Base-by-base conservation (phyloP, 1,140 invertebrate species). In the Protaetia brevitarsis region DNA sequence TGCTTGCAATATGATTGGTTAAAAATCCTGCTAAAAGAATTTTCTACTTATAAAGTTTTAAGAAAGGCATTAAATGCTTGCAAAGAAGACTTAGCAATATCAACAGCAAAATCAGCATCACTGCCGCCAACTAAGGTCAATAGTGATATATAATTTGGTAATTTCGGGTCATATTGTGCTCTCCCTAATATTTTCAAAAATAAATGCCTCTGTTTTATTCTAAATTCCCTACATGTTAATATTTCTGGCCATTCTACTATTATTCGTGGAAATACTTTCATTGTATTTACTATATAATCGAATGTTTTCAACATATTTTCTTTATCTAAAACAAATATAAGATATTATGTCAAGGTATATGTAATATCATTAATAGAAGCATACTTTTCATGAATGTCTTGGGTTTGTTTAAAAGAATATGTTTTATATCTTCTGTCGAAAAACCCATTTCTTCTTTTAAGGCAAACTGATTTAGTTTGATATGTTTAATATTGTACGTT, bases 161-260 rank as follows among this genome's bases (percentile, higher is more conserved):
- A 84, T 16, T 75, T 85, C n/a, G 89, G 88, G 82, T 97, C 85
- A 77, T 94, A 98, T 75, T 97, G 94, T 31, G 83, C 87, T 70
- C 87, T 84, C 3, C 86, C 86, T 8, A 96, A 68, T 67, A 85
- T 81, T 68, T 88, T 78, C 56, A 98, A 82, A 78, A 93, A 98
- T 68, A 81, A 77, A 77, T 97, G 91, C 51, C 96, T 84, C 69
- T 87, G 80, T 72, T 88, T 85, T 3, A 96, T 71, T 60, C 85
- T 84, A 59, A 80, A 84, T 72, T 82, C 78, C 67, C 93, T 82
- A 64, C 84, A 88, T 0, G 83, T 74, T 13, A 98, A 81, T 23
- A 91, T 77, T 56, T 85, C 76, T 0, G 94, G 88, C 74, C 82
- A 82, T 65, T 83, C 68, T 0, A 85, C 66, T 30, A 98, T 87